Percentiles rank a stretch among this genome's conserved stretches.
phyloP scores from a whole-genome alignment of 92 coral and sea anemone species.

The Anthopleura xanthogrammica region DNA sequence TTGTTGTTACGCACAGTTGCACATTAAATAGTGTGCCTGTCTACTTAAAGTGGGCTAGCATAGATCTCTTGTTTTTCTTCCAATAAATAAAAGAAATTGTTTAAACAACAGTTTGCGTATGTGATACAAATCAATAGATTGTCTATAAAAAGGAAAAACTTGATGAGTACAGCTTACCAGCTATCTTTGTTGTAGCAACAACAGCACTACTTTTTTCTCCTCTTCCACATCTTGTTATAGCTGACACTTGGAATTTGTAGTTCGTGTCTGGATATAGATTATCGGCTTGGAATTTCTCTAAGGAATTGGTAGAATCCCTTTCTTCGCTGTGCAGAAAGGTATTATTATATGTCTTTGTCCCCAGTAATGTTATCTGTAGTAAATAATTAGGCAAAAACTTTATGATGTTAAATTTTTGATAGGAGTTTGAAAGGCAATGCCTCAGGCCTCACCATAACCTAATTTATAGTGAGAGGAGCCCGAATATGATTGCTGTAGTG shows the following conservation, averaged over 20 bases:
- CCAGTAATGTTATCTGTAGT: not conserved
- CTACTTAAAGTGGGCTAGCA: too few species aligned
- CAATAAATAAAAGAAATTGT: too few species aligned
- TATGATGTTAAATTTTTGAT: not conserved
- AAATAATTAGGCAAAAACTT: not conserved
- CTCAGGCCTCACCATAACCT: too few species aligned
- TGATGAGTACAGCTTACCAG: slow-evolving; percentile 2
- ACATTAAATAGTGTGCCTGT: too few species aligned
- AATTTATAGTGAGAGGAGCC: too few species aligned
- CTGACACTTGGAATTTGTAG: slow-evolving; percentile 24
- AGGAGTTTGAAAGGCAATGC: too few species aligned
- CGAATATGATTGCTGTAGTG: too few species aligned
- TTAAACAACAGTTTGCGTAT: too few species aligned
- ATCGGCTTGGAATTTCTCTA: not conserved
- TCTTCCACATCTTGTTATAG: slow-evolving; percentile 17
- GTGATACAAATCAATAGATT: too few species aligned
- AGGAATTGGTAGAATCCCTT: not conserved
- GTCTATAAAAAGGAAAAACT: too few species aligned
- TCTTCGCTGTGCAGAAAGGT: not conserved
- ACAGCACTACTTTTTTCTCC: slow-evolving; percentile 5
- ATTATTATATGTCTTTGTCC: not conserved
- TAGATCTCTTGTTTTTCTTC: too few species aligned
- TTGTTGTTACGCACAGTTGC: too few species aligned
- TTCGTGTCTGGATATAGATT: slow-evolving; percentile 23
- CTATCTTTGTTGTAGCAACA: not conserved